Base-by-base conservation (phyloP, 1,140 invertebrate species). In the Sarcophaga peregrina region DNA sequence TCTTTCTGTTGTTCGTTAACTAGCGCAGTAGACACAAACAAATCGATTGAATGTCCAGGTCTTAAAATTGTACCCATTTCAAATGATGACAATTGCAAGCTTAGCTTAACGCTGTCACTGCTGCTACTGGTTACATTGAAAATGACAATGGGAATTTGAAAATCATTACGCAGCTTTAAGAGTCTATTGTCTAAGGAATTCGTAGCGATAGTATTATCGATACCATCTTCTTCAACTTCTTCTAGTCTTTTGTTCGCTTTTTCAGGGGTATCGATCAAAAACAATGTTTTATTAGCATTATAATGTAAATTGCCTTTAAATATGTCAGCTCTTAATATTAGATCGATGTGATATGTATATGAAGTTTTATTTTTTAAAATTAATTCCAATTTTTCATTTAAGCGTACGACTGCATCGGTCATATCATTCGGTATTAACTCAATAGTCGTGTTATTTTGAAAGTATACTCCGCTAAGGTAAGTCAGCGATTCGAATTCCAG, bases 291-390 rank as follows among this genome's bases (percentile, higher is more conserved):
- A 80, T 90, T 90, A 3, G 72, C 54, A 80, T 90, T 86, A 45
- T 82, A 90, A 10, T 50, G 11, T 5, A 90, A 81, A 3, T 85
- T 83, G 3, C 88, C 88, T 17, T 88, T 89, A 17, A 86, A 90
- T 50, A 90, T 85, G 48, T 90, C 86, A 0, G 88, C 88, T 0
- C 87, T 83, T 15, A 90, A 84, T 50, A 88, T 81, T 8, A 90
- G 85, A 0, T 86, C 88, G 11, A 88, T 83, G 9, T 84, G 80
- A 37, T 74, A 46, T 62, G 52, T 72, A 78, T 78, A 20, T 17
- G 17, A 47, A 17, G 45, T 76, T 48, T n/a, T 78, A 20, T 78
- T 17, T 52, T 78, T 48, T 17, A 78, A 25, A 20, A 46, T 17
- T 52, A 78, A 11, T 50, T 37, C 83, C 58, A 78, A 72, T 86